These are phyloP conservation scores for Tachina grossa DNA, from an alignment of 2,888 invertebrate species.

Conservation along the genomic window DNA sequence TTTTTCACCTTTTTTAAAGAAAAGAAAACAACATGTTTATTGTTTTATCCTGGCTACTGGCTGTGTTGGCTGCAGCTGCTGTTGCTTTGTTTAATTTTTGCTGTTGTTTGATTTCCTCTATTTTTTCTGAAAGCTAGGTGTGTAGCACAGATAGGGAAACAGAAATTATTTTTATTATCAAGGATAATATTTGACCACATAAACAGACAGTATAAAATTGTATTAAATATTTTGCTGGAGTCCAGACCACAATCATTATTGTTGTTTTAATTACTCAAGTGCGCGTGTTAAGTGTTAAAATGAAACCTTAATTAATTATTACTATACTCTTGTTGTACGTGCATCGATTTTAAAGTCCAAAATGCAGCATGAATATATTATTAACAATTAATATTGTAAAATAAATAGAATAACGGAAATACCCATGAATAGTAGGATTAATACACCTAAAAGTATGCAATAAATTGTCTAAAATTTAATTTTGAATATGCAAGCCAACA, in stretches of 20 bases:
- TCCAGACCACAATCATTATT: neutral
- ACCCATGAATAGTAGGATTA: neutral
- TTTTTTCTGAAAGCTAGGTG: neutral
- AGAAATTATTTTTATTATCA: slow-evolving; percentile 40
- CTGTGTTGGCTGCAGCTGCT: slow-evolving; percentile 27
- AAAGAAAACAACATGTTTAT: slow-evolving; percentile 15
- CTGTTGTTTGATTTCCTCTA: neutral
- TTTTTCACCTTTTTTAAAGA: slow-evolving; percentile 4
- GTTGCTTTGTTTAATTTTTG: slow-evolving; percentile 22
- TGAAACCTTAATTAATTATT: slow-evolving; percentile 31
- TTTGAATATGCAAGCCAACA: neutral
- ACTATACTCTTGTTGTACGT: neutral
- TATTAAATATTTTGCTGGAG: neutral
- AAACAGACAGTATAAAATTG: slow-evolving; percentile 11
- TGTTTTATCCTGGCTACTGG: slow-evolving; percentile 53
- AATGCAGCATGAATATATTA: slow-evolving; percentile 25
- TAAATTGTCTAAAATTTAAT: neutral
- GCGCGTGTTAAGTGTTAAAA: slow-evolving; percentile 12
- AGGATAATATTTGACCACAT: slow-evolving; percentile 56
- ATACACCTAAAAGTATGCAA: slow-evolving; percentile 12
- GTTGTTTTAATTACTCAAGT: slow-evolving; percentile 4
- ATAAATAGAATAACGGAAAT: neutral
- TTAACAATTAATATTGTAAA: neutral
- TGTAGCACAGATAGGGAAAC: neutral
- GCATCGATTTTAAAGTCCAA: neutral